phyloP scores from a whole-genome alignment of 1,140 invertebrate genomes.

The Halyomorpha halys region DNA sequence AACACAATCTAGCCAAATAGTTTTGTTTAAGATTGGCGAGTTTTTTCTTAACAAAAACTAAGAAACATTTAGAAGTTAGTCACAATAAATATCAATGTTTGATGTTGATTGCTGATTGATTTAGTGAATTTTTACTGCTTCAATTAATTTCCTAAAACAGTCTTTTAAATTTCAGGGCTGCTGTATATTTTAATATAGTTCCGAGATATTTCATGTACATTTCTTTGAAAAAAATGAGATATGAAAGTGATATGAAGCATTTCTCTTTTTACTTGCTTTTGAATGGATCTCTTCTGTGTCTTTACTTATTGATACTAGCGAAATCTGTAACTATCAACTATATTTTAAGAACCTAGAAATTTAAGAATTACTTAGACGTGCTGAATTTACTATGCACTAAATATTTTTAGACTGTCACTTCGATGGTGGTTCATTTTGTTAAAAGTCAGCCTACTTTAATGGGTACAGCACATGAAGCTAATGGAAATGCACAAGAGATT shows the following conservation, averaged over 20 bases:
- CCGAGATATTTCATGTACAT: slow-evolving; percentile 16
- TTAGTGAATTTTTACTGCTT: neutral
- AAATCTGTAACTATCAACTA: neutral
- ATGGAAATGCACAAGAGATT: neutral
- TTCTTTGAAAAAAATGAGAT: slow-evolving; percentile 15
- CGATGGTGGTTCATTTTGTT: neutral
- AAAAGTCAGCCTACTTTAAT: neutral
- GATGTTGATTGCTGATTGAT: neutral
- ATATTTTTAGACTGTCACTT: neutral
- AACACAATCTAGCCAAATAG: no score
- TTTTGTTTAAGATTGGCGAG: no score
- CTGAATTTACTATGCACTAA: neutral
- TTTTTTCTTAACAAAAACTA: no score
- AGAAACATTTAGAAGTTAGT: neutral
- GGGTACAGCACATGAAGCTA: neutral
- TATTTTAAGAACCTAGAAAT: neutral
- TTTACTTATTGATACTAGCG: neutral
- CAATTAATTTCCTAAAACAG: neutral
- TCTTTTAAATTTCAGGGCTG: neutral
- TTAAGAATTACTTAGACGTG: neutral
- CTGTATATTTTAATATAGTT: slow-evolving; percentile 3
- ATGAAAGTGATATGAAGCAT: slow-evolving; percentile 9
- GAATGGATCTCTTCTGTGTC: neutral
- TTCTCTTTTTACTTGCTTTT: slow-evolving; percentile 15
- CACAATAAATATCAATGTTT: neutral